Percentiles rank a stretch among this genome's conserved stretches.
Evolutionary conservation across 2,113 vertebrate species (phyloP).

Genomic region (Hyaena hyaena): DNA sequence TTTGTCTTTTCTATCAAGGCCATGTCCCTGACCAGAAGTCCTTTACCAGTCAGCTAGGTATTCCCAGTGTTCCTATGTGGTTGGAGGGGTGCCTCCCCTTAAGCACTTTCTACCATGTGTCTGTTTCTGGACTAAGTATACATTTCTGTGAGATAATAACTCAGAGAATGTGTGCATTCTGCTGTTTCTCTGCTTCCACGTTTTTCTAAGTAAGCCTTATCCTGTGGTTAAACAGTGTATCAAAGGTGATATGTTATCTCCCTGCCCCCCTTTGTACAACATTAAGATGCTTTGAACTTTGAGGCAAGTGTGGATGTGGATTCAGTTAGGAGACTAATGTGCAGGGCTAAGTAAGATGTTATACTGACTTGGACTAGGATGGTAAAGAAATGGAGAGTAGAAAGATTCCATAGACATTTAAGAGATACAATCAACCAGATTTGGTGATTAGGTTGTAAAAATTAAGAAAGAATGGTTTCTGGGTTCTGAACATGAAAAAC

Average conservation of each 20-base stretch:
- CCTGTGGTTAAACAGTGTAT: neutral
- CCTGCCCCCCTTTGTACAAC: neutral
- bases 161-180: neutral
- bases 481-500: neutral
- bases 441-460: conserved; percentile 24
- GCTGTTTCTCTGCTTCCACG: neutral
- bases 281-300: neutral
- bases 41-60: neutral
- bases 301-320: neutral
- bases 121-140: neutral
- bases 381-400: conserved; percentile 23
- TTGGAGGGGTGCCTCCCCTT: neutral
- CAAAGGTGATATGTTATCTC: neutral
- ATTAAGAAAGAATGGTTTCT: neutral
- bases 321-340: neutral
- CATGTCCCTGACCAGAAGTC: neutral
- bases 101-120: neutral
- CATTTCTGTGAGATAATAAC: neutral
- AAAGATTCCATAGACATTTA: neutral
- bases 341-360: neutral
- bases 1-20: neutral
- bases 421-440: neutral
- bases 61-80: neutral
- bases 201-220: conserved; percentile 12
- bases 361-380: neutral